Percentiles rank a stretch among this genome's conserved stretches.
phyloP scores from a whole-genome alignment of 2,888 invertebrate species.

The Nemapogon koenigi region DNA sequence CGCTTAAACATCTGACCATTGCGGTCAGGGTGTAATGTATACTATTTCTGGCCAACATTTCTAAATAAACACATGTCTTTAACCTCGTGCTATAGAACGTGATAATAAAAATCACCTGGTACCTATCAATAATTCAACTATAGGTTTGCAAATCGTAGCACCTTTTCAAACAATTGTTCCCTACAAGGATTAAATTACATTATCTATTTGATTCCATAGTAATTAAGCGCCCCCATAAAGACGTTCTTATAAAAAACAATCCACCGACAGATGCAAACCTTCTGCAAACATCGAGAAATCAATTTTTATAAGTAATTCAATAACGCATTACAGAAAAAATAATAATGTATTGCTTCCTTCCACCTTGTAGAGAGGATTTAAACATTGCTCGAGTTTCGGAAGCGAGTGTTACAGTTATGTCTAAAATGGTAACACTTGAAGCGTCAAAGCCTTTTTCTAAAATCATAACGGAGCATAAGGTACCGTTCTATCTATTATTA shows the following conservation, averaged over 20 bases:
- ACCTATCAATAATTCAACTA: too few relatives aligned
- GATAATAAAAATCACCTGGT: too few relatives aligned
- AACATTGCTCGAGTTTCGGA: slow-evolving; percentile 30
- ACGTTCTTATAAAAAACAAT: slow-evolving; percentile 39
- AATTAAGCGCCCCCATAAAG: slow-evolving; percentile 61
- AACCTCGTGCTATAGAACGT: too few relatives aligned
- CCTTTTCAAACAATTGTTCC: slow-evolving; percentile 53
- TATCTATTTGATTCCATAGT: slow-evolving; percentile 53
- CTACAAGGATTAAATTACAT: slow-evolving; percentile 56
- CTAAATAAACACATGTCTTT: too few relatives aligned
- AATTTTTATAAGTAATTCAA: slow-evolving; percentile 59
- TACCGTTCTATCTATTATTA: slow-evolving; percentile 41
- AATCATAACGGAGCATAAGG: slow-evolving; percentile 42
- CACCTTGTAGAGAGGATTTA: slow-evolving; percentile 35
- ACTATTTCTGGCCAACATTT: too few relatives aligned
- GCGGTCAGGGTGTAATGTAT: too few relatives aligned
- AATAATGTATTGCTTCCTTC: slow-evolving; percentile 61
- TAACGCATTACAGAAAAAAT: slow-evolving; percentile 56
- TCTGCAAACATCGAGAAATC: slow-evolving; percentile 48
- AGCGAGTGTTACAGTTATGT: slow-evolving; percentile 35
- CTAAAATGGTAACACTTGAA: slow-evolving; percentile 54
- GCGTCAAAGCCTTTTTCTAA: slow-evolving; percentile 31
- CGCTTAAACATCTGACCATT: too few relatives aligned
- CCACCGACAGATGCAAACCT: slow-evolving; percentile 50
- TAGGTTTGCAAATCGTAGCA: slow-evolving; percentile 33